phyloP scores from a whole-genome alignment of 2,888 invertebrate genomes.

The Drosophila longiperda region DNA sequence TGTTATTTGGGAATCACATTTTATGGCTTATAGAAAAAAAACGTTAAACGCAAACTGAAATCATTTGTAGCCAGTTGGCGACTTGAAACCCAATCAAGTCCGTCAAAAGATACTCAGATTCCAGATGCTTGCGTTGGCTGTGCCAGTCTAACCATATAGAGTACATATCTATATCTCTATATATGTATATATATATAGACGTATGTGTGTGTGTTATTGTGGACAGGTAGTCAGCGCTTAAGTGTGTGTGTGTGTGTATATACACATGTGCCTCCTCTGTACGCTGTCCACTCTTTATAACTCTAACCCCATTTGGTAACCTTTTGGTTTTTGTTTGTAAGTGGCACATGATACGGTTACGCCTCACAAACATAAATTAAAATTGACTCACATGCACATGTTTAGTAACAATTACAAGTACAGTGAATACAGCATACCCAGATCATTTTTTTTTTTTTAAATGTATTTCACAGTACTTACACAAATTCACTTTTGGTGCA shows the following conservation, averaged over 20 bases:
- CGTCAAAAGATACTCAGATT: conserved; percentile 5
- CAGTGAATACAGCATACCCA: conserved; percentile 14
- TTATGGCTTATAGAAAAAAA: conserved; percentile 52
- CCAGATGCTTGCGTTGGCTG: conserved; percentile 21
- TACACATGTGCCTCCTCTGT: conserved; percentile 18
- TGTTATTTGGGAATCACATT: conserved; percentile 14
- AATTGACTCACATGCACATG: conserved; percentile 21
- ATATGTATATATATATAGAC: background rate
- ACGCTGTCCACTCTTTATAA: conserved; percentile 31
- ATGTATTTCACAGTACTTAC: background rate
- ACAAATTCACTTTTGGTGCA: background rate
- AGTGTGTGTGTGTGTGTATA: conserved; percentile 15
- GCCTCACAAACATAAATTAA: conserved; percentile 37
- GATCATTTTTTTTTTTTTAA: background rate
- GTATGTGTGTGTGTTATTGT: conserved; percentile 43
- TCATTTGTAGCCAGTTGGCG: conserved; percentile 25
- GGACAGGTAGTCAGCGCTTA: conserved; percentile 56
- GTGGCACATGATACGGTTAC: conserved; percentile 31
- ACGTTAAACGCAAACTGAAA: conserved; percentile 66
- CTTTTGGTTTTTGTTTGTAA: conserved; percentile 30
- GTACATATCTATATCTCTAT: background rate
- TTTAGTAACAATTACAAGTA: conserved; percentile 17
- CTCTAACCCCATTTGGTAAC: conserved; percentile 52
- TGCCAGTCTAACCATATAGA: conserved; percentile 52
- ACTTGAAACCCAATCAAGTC: conserved; percentile 47